phyloP scores from a whole-genome alignment of 2,888 invertebrate species.

The Drepanosiphum platanoidis region DNA sequence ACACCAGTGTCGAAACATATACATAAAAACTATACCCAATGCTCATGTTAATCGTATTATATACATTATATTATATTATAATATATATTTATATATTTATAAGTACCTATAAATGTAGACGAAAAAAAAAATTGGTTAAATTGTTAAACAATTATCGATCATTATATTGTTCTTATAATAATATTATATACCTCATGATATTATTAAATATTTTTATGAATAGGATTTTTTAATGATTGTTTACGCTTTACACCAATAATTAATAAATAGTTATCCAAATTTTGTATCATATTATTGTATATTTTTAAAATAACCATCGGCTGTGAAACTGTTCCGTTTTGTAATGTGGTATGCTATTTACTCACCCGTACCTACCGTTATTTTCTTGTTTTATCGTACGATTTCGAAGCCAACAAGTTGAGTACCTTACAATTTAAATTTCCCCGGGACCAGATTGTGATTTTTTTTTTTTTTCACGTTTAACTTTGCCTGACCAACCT shows the following conservation, averaged over 20 bases:
- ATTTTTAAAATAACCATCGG: slow-evolving; percentile 50
- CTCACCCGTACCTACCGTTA: neutral
- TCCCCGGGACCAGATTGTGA: neutral
- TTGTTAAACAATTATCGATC: neutral
- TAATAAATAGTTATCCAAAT: slow-evolving; percentile 19
- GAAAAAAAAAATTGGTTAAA: slow-evolving; percentile 13
- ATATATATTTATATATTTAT: neutral
- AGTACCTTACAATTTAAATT: too few relatives aligned
- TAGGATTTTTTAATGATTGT: slow-evolving; percentile 44
- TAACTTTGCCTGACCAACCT: too few relatives aligned
- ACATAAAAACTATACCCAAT: slow-evolving; percentile 23
- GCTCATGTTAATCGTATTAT: slow-evolving; percentile 54
- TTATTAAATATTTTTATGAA: slow-evolving; percentile 53
- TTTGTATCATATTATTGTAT: slow-evolving; percentile 34
- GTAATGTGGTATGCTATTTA: slow-evolving; percentile 50
- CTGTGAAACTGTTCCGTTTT: slow-evolving; percentile 49
- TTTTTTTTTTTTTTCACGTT: neutral
- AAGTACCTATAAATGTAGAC: neutral
- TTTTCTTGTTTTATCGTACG: neutral
- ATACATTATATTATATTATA: neutral
- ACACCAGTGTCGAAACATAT: neutral
- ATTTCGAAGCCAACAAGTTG: too few relatives aligned
- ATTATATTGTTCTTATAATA: neutral
- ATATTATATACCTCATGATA: neutral
- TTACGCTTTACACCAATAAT: slow-evolving; percentile 37